A percentile compares a stretch with the other conserved stretches of the same genome.
phyloP scores from a whole-genome alignment of 2,797 vertebrate genomes.

The Artibeus lituratus region DNA sequence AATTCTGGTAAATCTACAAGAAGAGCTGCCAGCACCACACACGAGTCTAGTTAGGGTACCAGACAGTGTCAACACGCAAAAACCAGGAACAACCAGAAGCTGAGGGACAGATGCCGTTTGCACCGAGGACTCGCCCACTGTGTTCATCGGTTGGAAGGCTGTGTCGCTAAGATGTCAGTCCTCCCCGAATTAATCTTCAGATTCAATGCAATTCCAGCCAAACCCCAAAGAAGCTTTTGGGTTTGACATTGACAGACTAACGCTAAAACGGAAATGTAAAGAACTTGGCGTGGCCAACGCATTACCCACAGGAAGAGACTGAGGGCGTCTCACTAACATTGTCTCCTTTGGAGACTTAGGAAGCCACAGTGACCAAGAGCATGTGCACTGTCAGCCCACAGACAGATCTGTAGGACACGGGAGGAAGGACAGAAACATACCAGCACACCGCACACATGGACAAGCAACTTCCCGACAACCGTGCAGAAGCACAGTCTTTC shows the following conservation, averaged over 20 bases:
- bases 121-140: fast-evolving
- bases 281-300: not conserved
- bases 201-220: not conserved
- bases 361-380: not conserved
- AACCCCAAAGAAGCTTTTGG: not conserved
- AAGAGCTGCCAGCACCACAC: not conserved
- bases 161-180: not conserved
- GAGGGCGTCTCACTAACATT: not conserved
- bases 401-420: fast-evolving
- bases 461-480: not conserved
- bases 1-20: not conserved
- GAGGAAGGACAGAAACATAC: fast-evolving
- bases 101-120: not conserved
- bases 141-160: not conserved
- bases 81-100: not conserved
- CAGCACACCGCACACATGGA: fast-evolving
- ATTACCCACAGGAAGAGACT: not conserved
- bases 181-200: not conserved
- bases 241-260: not conserved
- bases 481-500: not conserved
- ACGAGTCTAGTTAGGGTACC: not conserved
- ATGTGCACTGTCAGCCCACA: fast-evolving
- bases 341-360: not conserved
- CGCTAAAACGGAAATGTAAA: not conserved
- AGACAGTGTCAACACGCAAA: not conserved